Evolutionary conservation across 1,140 invertebrate species (phyloP).

Genomic region (Listronotus oregonensis): DNA sequence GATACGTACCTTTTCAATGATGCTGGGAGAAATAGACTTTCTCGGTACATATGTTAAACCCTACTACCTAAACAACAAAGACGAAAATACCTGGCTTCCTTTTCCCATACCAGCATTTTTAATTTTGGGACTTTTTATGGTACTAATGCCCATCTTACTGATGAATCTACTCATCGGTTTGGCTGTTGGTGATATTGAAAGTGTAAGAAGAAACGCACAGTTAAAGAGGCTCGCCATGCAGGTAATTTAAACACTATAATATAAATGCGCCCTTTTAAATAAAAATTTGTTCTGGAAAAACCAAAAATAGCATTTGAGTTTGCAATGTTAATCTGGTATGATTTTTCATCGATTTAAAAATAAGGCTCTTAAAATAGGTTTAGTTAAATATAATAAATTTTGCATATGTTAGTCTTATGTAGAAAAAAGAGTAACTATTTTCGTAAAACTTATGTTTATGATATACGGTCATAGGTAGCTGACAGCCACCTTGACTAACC

Average conservation of each 20-base stretch:
- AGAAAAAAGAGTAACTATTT: too few relatives aligned
- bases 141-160: constrained; percentile 88
- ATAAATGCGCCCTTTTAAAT: too few relatives aligned
- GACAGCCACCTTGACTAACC: too few relatives aligned
- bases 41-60: constrained; percentile 83
- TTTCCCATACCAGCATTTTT: constrained; percentile 76
- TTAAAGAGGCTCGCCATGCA: constrained; percentile 89
- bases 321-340: too few relatives aligned
- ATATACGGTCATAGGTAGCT: too few relatives aligned
- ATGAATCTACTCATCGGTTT: constrained; percentile 94
- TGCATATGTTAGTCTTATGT: too few relatives aligned
- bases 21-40: constrained; percentile 88
- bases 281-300: too few relatives aligned
- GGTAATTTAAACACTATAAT: constrained; percentile 59
- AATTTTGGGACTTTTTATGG: constrained; percentile 84
- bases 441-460: too few relatives aligned
- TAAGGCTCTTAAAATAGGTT: too few relatives aligned
- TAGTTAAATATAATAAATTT: too few relatives aligned
- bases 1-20: constrained; percentile 85
- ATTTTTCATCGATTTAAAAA: too few relatives aligned
- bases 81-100: constrained; percentile 62
- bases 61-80: constrained; percentile 62
- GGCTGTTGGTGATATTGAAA: constrained; percentile 91
- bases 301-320: too few relatives aligned
- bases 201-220: constrained; percentile 84